Base-by-base conservation (phyloP, 2,113 vertebrate genomes). In the Ornithorhynchus anatinus region DNA sequence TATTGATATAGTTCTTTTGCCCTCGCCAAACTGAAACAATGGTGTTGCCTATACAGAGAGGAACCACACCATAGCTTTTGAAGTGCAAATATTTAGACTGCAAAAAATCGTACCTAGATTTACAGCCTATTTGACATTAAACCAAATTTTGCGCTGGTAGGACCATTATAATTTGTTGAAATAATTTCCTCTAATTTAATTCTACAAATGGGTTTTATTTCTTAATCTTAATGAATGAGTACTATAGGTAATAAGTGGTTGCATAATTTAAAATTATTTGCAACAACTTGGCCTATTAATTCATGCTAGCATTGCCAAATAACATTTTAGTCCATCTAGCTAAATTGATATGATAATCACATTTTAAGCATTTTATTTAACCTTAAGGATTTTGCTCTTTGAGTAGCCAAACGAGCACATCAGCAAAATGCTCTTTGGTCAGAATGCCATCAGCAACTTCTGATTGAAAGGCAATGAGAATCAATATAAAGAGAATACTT, bases 331-430 rank as follows among this genome's bases (percentile, higher is more conserved):
- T 31, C 54, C 35, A 54, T 68, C 45, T 51, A 63, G 59, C 42
- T 52, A 19, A 13, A 72, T 72, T 29, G 61, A 8, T 73, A 39
- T 27, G 2, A 48, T 31, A 37, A 7, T 19, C 8, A 0, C 58
- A 36, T 23, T 67, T 73, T 65, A 65, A 20, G 39, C 69, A 50
- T 70, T 79, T 77, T 47, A 5, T 77, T 71, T 68, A 70, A 45
- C 61, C 71, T 65, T 20, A 25, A n/a, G 72, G 83, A 78, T 66
- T 77, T 58, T 70, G 82, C 68, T 78, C 74, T 73, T 73, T 69
- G 31, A 75, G 85, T 81, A 69, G 75, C 81, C 80, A 80, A 43
- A 43, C 58, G 75, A 89, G 77, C 75, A 64, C 62, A 63, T 75
- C 48, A 1, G 78, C 51, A 53, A 35, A 23, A 9, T 59, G n/a